phyloP scores from a whole-genome alignment of 2,113 vertebrate genomes.

The Ciconia maguari region DNA sequence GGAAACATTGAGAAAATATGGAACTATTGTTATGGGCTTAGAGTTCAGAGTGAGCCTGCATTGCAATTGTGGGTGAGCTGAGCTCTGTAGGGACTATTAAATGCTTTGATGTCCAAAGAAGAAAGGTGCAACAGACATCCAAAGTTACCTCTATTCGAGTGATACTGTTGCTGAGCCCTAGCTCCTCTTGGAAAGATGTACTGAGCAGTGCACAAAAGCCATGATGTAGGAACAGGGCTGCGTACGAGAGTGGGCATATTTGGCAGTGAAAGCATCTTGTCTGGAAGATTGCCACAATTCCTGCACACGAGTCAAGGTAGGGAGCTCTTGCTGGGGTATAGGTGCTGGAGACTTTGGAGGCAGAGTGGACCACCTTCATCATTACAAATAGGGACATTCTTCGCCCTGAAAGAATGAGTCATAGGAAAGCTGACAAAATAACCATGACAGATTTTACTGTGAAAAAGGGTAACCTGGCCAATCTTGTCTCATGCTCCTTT shows the following conservation, averaged over 20 bases:
- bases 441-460: neutral
- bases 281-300: neutral
- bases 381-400: neutral
- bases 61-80: neutral
- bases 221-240: fast-evolving
- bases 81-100: neutral
- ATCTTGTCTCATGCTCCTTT: neutral
- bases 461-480: neutral
- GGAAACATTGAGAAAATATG: neutral
- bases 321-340: neutral
- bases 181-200: neutral
- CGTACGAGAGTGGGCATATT: neutral
- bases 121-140: neutral
- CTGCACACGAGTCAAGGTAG: fast-evolving
- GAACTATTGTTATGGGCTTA: neutral
- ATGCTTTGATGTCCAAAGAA: neutral
- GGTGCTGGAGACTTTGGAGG: neutral
- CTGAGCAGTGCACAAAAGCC: neutral
- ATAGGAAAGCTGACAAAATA: neutral
- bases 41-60: neutral
- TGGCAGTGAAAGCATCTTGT: neutral
- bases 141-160: neutral
- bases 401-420: neutral
- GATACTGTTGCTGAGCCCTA: neutral
- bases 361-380: neutral